phyloP scores from a whole-genome alignment of 2,797 vertebrate species.

The Bryconaethiops microstoma region DNA sequence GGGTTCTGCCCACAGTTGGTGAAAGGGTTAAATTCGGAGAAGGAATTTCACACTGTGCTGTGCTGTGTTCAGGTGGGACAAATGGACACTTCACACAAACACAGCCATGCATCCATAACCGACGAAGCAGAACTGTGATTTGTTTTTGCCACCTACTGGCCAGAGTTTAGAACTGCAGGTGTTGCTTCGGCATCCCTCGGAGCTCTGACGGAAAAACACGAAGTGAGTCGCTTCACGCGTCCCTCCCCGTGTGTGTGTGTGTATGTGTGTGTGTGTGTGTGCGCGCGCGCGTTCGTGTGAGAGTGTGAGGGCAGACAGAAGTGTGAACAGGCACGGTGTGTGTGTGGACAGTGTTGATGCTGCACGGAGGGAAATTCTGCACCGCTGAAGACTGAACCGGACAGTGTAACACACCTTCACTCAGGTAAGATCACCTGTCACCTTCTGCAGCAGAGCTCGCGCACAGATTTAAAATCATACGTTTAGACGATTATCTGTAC shows the following conservation, averaged over 20 bases:
- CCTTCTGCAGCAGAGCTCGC: not conserved
- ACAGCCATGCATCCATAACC: too few relatives aligned
- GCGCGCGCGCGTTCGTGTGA: too few relatives aligned
- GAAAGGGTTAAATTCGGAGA: too few relatives aligned
- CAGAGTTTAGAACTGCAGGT: not conserved
- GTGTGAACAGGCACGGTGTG: not conserved
- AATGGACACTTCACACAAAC: too few relatives aligned
- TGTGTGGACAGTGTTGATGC: not conserved
- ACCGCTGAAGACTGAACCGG: not conserved
- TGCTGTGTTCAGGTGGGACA: too few relatives aligned
- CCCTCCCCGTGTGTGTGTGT: not conserved
- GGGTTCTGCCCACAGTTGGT: too few relatives aligned
- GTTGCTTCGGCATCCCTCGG: not conserved
- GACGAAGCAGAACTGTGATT: too few relatives aligned
- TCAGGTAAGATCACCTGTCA: not conserved
- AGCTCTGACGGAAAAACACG: not conserved
- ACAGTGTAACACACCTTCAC: not conserved
- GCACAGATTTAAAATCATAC: too few relatives aligned
- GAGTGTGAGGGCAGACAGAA: not conserved
- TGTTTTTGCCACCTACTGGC: conserved; percentile 21
- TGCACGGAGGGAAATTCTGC: not conserved
- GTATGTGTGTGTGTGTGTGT: not conserved
- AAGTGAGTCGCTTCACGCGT: not conserved
- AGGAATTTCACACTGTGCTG: too few relatives aligned
- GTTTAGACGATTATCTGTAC: too few relatives aligned